phyloP scores from a whole-genome alignment of 1,140 invertebrate species.

The Drosophila ercepeae region DNA sequence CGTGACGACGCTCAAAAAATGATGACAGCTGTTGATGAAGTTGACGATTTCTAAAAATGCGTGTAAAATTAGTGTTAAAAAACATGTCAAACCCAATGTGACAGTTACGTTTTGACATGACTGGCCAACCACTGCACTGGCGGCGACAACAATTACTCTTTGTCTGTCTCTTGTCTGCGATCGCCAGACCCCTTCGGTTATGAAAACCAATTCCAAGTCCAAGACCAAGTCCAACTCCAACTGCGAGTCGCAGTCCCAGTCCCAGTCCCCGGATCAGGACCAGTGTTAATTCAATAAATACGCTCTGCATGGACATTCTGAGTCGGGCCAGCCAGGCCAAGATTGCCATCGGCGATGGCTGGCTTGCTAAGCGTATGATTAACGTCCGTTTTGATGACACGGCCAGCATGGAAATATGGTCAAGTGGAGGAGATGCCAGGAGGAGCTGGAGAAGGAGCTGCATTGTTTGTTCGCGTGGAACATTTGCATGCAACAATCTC shows the following conservation, averaged over 20 bases:
- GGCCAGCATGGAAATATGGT: constrained; percentile 34
- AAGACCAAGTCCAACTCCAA: neutral
- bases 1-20: constrained; percentile 75
- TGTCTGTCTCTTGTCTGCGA: constrained; percentile 33
- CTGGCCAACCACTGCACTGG: constrained; percentile 31
- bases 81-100: constrained; percentile 79
- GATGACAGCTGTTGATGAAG: constrained; percentile 80
- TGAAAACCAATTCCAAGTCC: neutral
- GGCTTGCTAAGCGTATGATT: constrained; percentile 79
- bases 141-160: constrained; percentile 71
- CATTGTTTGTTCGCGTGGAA: constrained; percentile 73
- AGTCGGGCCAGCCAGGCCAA: constrained; percentile 22
- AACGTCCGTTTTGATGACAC: constrained; percentile 80
- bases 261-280: constrained; percentile 31
- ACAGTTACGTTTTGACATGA: constrained; percentile 77
- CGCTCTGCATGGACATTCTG: constrained; percentile 59
- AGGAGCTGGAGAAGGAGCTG: constrained; percentile 29
- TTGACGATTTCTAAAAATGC: constrained; percentile 82
- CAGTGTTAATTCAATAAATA: constrained; percentile 72
- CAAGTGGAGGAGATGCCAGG: constrained; percentile 17
- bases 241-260: neutral
- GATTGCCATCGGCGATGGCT: constrained; percentile 65
- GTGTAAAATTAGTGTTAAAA: constrained; percentile 82
- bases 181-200: neutral
- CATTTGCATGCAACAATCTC: constrained; percentile 72